Base-by-base conservation (phyloP, 2,113 vertebrate genomes). In the Nycticryphes semicollaris region DNA sequence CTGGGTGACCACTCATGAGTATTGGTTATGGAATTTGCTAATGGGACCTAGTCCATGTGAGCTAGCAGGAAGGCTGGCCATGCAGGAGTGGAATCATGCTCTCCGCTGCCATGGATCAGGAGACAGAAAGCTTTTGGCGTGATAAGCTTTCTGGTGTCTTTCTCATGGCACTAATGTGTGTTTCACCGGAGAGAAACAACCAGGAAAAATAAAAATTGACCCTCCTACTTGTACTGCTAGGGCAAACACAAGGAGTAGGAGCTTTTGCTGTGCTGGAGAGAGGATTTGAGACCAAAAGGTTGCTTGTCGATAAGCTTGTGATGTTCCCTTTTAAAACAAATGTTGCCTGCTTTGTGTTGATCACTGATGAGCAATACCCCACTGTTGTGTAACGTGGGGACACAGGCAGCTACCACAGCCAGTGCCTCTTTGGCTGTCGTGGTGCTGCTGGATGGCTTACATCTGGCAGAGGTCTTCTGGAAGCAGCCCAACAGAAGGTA, bases 1-100 rank as follows among this genome's bases (percentile, higher is more conserved):
- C 54, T 47, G 27, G 33, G 31, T 60, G 82, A 69, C 48, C 23
- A 47, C 53, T 47, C 7, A 4, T 68, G 91, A 56, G 7, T 25
- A 14, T 1, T 30, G 56, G 45, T 75, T 39, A 24, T 50, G 20
- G 22, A 5, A 24, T 60, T 60, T 87, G 21, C 28, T 47, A 43
- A n/a, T 18, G 53, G 27, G 15, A 63, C 1, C 2, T 35, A 12
- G 47, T 39, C 47, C 22, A 6, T 23, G 8, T 47, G 47, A 47
- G 47, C 33, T 35, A 11, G 18, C 1, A 21, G 7, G 8, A 0
- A 1, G 64, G 33, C 31, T 92, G 74, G 28, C 50, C 30, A 0
- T 11, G 25, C 47, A 57, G 78, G 27, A 18, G 14, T 28, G 35
- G 59, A 84, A 41, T 73, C 0, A 0, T 56, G 62, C 33, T 56